Percentiles rank a stretch among this genome's conserved stretches.
These are phyloP conservation scores for Pampusana beccarii DNA, from an alignment of 2,113 vertebrate genomes.

Conservation along the genomic window DNA sequence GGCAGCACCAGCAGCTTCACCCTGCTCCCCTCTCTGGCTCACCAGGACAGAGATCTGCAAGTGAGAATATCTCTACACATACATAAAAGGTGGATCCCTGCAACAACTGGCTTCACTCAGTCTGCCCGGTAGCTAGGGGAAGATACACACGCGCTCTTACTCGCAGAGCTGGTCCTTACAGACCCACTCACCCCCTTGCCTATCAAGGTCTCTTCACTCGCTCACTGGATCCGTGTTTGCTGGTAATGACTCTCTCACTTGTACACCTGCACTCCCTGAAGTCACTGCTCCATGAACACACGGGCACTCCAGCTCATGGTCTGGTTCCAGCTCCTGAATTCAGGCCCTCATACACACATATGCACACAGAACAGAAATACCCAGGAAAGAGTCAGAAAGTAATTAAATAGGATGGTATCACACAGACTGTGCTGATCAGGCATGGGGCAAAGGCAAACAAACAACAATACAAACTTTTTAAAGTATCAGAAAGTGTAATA, in stretches of 20 bases:
- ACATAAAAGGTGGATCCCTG: too few species aligned
- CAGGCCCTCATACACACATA: too few species aligned
- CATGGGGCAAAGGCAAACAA: background rate
- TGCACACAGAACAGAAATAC: background rate
- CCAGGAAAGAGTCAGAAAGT: background rate
- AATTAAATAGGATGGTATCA: background rate
- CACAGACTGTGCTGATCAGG: background rate
- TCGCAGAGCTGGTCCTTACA: too few species aligned
- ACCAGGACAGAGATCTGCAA: too few species aligned
- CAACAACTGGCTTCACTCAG: too few species aligned
- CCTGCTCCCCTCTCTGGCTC: too few species aligned
- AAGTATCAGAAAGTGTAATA: background rate
- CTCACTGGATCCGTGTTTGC: background rate
- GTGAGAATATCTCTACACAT: too few species aligned
- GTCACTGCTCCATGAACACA: background rate
- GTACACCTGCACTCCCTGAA: rapidly evolving
- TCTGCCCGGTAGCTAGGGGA: too few species aligned
- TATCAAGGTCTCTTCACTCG: background rate
- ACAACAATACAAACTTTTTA: background rate
- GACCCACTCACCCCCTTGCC: background rate
- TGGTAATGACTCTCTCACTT: background rate
- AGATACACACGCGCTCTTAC: too few species aligned
- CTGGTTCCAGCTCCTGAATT: background rate
- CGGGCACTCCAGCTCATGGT: rapidly evolving
- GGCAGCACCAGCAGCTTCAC: too few species aligned